Base-by-base conservation (phyloP, 2,797 vertebrate species). In the Oreochromis mossambicus region DNA sequence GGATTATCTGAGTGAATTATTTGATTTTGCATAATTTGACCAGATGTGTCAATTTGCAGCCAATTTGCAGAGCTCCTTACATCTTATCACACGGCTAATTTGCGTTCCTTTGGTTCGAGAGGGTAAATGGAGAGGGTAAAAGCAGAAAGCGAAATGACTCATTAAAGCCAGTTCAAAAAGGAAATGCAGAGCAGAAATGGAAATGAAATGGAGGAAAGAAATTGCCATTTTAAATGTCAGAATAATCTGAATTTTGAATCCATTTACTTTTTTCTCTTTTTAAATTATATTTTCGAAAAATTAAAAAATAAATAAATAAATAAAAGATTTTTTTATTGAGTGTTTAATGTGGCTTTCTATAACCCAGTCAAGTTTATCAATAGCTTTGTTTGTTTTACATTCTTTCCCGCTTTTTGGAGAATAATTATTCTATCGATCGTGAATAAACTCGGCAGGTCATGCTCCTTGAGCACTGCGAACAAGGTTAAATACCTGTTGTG, bases 1-100 rank as follows among this genome's bases (percentile, higher is more conserved):
- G 41, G 51, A 80, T 70, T 86, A 80, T 80, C 14, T 12, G 17
- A 38, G 29, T 79, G 34, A 58, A 58, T 58, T 19, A 61, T 51
- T 61, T 76, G 17, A 73, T 54, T 76, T 81, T 66, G 48, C 61
- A 50, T 36, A 70, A 77, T 58, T 51, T 68, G 29, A 2, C 8
- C 19, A 70, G 12, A 50, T 63, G 41, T 77, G 73, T 34, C 46
- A 46, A 32, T n/a, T 73, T 73, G 24, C 66, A 56, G 24, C 19
- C 21, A 54, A 24, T 68, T 43, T 68, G 8, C n/a, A 43, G 63
- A 68, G 4, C 38, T 43, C 63, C 8, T 68, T 66, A 38, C 34
- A 66, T 66, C 61, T n/a, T 38, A 66, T 66, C 61, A 66, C 19
- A 66, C n/a, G 13, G 10, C 61, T 66, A 66, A 66, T 66, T 36